phyloP scores from a whole-genome alignment of 2,797 vertebrate genomes.

The Anguilla megastoma region DNA sequence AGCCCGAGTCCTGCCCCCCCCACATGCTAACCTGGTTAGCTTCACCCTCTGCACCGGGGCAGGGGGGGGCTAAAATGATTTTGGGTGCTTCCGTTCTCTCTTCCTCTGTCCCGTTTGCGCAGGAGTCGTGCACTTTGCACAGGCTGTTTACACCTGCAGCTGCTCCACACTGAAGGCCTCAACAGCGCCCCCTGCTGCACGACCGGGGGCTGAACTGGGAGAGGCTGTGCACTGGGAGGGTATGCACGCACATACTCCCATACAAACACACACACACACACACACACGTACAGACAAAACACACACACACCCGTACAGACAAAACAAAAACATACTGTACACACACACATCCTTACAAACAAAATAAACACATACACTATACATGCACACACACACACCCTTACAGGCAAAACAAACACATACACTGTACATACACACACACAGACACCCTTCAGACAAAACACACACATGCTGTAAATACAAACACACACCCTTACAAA shows the following conservation, averaged over 20 bases:
- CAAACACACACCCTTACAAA: background rate
- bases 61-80: background rate
- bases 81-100: background rate
- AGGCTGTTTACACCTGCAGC: background rate
- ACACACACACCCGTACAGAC: background rate
- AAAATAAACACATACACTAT: background rate
- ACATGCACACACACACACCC: background rate
- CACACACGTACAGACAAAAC: no score
- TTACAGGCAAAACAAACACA: background rate
- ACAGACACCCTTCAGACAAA: background rate
- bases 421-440: background rate
- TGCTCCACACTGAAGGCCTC: background rate
- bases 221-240: background rate
- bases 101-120: background rate
- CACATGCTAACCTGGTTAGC: background rate
- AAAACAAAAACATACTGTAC: background rate
- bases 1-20: background rate
- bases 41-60: background rate
- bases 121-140: background rate
- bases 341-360: background rate
- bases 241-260: background rate
- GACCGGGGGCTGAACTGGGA: background rate
- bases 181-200: background rate
- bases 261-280: background rate
- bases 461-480: background rate